These are phyloP conservation scores for Turnix velox DNA, from an alignment of 2,113 vertebrate genomes.

Conservation along the genomic window DNA sequence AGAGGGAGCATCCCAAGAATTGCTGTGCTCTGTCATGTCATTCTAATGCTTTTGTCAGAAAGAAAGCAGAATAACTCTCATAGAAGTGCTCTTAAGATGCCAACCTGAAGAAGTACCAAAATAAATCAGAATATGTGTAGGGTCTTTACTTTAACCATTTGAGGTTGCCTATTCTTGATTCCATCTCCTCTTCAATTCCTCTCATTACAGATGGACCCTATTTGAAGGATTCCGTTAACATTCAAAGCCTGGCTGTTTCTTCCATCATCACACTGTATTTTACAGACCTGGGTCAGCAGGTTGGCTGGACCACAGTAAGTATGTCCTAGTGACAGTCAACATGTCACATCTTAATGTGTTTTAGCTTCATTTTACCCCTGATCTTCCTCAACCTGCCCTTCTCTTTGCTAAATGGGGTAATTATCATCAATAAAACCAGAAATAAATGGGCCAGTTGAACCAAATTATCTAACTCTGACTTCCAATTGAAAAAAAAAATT, in stretches of 20 bases:
- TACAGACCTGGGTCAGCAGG: constrained; percentile 78
- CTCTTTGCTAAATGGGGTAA: neutral
- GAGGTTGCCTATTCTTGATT: neutral
- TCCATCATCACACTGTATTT: constrained; percentile 78
- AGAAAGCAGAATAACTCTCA: neutral
- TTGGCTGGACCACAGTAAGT: constrained; percentile 79
- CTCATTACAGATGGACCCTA: constrained; percentile 63
- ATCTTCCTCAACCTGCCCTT: neutral
- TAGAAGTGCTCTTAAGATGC: neutral
- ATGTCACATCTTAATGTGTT: neutral
- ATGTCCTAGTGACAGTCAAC: neutral
- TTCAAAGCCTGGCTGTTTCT: constrained; percentile 69
- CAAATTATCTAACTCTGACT: constrained; percentile 10
- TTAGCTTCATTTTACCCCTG: neutral
- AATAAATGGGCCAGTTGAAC: neutral
- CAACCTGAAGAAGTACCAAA: neutral
- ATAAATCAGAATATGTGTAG: neutral
- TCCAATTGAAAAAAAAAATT: neutral
- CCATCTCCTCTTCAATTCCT: neutral
- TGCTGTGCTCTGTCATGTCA: neutral
- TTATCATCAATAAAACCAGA: neutral
- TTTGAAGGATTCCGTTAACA: constrained; percentile 67
- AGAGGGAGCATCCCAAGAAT: rapidly evolving
- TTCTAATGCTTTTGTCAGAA: neutral
- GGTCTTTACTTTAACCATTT: neutral